A percentile compares a stretch with the other conserved stretches of the same genome.
phyloP scores from a whole-genome alignment of 2,797 vertebrate species.

The Acanthurus lineatus region DNA sequence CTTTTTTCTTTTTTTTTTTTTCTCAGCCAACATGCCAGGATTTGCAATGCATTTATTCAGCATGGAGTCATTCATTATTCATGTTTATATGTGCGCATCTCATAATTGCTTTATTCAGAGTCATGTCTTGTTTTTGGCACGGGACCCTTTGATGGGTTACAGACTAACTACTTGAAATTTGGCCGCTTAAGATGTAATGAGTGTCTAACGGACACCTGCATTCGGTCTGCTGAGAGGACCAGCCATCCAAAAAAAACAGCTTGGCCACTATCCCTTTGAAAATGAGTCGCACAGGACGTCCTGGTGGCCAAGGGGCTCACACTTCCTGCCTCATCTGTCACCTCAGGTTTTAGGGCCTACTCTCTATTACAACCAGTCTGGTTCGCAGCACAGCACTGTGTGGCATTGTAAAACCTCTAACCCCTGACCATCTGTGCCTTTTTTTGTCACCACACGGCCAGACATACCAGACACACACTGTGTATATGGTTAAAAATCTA shows the following conservation, averaged over 20 bases:
- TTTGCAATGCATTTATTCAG: slow-evolving; percentile 75
- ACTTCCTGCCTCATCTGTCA: slow-evolving; percentile 78
- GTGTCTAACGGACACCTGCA: slow-evolving; percentile 59
- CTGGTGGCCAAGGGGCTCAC: slow-evolving; percentile 71
- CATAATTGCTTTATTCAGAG: slow-evolving; percentile 74
- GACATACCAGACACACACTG: slow-evolving; percentile 47
- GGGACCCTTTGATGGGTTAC: slow-evolving; percentile 63
- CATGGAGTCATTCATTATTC: slow-evolving; percentile 80
- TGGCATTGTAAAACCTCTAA: slow-evolving; percentile 69
- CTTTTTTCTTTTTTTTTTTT: slow-evolving; percentile 46
- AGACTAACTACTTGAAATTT: slow-evolving; percentile 72
- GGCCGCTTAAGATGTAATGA: slow-evolving; percentile 60
- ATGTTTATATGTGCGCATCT: slow-evolving; percentile 68
- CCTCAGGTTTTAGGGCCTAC: slow-evolving; percentile 67
- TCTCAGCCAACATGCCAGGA: slow-evolving; percentile 67
- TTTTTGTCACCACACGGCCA: slow-evolving; percentile 48
- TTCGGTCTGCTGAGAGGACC: slow-evolving; percentile 36
- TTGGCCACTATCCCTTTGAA: slow-evolving; percentile 66
- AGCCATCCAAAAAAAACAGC: slow-evolving; percentile 55
- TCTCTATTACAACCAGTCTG: slow-evolving; percentile 54
- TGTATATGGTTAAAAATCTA: slow-evolving; percentile 21
- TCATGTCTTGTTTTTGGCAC: slow-evolving; percentile 66
- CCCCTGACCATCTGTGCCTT: slow-evolving; percentile 75
- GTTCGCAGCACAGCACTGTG: slow-evolving; percentile 61
- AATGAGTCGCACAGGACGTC: slow-evolving; percentile 76